Base-by-base conservation (phyloP, 2,113 vertebrate species). In the Apaloderma vittatum region DNA sequence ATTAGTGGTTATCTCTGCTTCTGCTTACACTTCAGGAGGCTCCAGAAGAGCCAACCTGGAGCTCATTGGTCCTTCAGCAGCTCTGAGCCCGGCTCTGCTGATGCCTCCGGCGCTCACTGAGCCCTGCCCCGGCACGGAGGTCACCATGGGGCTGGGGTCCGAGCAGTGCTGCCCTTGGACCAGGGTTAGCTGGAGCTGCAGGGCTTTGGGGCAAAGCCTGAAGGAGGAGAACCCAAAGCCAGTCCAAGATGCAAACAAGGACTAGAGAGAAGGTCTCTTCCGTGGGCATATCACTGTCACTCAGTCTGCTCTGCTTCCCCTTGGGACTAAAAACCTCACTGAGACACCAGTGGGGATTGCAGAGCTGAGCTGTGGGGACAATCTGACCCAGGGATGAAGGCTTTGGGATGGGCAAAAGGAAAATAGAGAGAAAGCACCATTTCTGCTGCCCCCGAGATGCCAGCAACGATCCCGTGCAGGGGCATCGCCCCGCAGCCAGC, bases 211-310 rank as follows among this genome's bases (percentile, higher is more conserved):
- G 9, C 24, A 37, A 11, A 81, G 23, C 30, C 14, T 8, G 73
- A 71, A 3, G 52, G 52, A 40, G 48, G 14, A 76, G 36, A 57
- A 78, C 57, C 14, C 63, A 23, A 72, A 80, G 5, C 46, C 90
- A 75, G 55, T 13, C 21, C 43, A 4, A 22, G 72, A 27, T 23
- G 12, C 17, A 9, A 22, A 6, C 23, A 15, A 87, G 52, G 80
- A 45, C 10, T 0, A 0, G 21, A 24, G 55, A 40, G 83, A 30
- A 78, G 19, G 6, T 52, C 52, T 8, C 54, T 40, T 58, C 54
- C 48, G 9, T 0, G 0, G 3, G 13, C n/a, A 4, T 10, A 15
- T 2, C 7, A 8, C 32, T 73, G 45, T 13, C 19, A 2, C 24
- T 57, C 40, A 15, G 20, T 9, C 0, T 0, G 23, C 27, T 88